These are phyloP conservation scores for Masticophis lateralis DNA, from an alignment of 2,797 vertebrate species.

Conservation along the genomic window DNA sequence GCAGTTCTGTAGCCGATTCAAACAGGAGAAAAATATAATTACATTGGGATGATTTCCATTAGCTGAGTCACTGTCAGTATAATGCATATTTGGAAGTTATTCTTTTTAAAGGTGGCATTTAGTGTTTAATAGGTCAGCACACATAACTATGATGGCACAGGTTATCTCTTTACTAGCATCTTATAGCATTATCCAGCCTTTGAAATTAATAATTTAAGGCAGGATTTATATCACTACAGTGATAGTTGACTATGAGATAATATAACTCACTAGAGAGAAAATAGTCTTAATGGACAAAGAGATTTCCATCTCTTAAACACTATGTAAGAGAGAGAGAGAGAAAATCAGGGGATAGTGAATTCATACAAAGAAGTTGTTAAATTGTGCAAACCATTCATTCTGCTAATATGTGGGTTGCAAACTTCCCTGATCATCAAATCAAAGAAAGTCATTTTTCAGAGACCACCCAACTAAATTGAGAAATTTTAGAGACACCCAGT, in stretches of 20 bases:
- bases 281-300: background rate
- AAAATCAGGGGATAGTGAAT: background rate
- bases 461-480: background rate
- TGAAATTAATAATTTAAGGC: background rate
- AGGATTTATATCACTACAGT: background rate
- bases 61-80: background rate
- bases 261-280: background rate
- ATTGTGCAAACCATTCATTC: background rate
- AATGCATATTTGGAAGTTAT: background rate
- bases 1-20: conserved; percentile 67
- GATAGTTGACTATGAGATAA: background rate
- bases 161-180: background rate
- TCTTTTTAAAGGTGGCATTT: background rate
- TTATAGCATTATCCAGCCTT: background rate
- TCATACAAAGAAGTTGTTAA: background rate
- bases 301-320: background rate
- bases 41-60: background rate
- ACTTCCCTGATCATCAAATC: background rate
- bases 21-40: background rate
- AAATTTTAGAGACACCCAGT: background rate
- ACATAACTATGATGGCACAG: background rate
- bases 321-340: background rate
- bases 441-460: background rate
- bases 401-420: background rate
- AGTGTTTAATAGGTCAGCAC: background rate